phyloP scores from a whole-genome alignment of 2,888 invertebrate genomes.

The Agrochola lota region DNA sequence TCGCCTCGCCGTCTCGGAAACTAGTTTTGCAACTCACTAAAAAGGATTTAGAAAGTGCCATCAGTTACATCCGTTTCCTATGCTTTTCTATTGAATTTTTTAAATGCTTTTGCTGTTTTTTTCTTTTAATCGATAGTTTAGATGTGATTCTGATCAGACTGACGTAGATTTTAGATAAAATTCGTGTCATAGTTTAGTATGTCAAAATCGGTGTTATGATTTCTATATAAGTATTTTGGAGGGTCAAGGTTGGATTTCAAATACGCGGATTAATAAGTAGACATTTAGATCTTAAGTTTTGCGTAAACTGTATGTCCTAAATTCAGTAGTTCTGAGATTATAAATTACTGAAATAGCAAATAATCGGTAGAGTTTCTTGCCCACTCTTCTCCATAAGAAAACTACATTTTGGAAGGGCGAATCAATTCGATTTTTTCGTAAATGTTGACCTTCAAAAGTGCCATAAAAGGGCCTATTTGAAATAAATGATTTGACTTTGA shows the following conservation, averaged over 20 bases:
- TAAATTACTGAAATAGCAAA: neutral
- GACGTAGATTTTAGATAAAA: neutral
- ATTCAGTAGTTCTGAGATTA: no score
- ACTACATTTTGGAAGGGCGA: no score
- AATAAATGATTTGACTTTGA: no score
- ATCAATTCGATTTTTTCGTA: no score
- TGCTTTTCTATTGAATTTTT: slow-evolving; percentile 58
- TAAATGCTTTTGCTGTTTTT: slow-evolving; percentile 34
- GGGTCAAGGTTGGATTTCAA: slow-evolving; percentile 2
- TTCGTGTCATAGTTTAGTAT: slow-evolving; percentile 12
- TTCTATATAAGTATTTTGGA: neutral
- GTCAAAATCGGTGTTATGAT: slow-evolving; percentile 3
- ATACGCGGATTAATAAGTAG: neutral
- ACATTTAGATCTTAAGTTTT: neutral
- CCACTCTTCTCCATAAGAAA: no score
- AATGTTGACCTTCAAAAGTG: no score
- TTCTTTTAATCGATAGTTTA: slow-evolving; percentile 9
- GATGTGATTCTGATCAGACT: neutral
- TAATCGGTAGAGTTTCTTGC: no score
- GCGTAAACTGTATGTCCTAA: no score
- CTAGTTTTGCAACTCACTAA: slow-evolving; percentile 80
- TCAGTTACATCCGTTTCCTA: slow-evolving; percentile 59
- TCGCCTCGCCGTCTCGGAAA: slow-evolving; percentile 63
- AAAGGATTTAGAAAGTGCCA: slow-evolving; percentile 85
- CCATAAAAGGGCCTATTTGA: no score